Base-by-base conservation (phyloP, 2,888 invertebrate species). In the Bombyx huttoni region DNA sequence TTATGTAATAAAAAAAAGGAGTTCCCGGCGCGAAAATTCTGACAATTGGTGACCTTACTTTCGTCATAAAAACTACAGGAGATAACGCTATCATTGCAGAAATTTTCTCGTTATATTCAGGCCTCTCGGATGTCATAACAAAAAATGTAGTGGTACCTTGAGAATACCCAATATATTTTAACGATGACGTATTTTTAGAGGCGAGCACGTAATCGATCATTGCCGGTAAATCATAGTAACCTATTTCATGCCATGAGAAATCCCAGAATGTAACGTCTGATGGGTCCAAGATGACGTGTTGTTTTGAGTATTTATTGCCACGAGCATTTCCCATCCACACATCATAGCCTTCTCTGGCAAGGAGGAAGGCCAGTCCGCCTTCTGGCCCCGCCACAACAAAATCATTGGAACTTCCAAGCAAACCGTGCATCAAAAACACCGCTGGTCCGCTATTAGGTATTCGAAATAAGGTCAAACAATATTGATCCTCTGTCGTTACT, bases 181-280 rank as follows among this genome's bases (percentile, higher is more conserved):
- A 53, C n/a, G 89, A 75, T 8, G 78, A 54, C 46, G 86, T 72
- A 0, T 86, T 81, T 0, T 92, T 94, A 8, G 59, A 55, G 0
- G 75, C 61, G 0, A 93, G 70, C 1, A 92, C 85, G 65, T 92
- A 91, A 67, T 97, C 93, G 34, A 98, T 92, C 83, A 92, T 93
- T 0, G 94, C 92, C 2, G 97, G 95, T 3, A 97, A 67, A 73
- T 98, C 97, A 63, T 88, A 90, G 34, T 81, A 70, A 0, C 93
- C 95, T 67, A 96, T 94, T 69, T 96, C 93, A 71, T 97, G 94
- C 92, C 93, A 96, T 51, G 94, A 94, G 61, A 92, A 93, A 52
- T 91, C 78, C 93, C 93, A 93, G 65, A 90, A 93, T n/a, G 73
- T 64, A 0, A 73, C 61, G 8, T 89, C 76, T 0, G 64, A 65